Conservation (phyloP, 2,113 vertebrate species). For the Gavialis gangeticus region DNA sequence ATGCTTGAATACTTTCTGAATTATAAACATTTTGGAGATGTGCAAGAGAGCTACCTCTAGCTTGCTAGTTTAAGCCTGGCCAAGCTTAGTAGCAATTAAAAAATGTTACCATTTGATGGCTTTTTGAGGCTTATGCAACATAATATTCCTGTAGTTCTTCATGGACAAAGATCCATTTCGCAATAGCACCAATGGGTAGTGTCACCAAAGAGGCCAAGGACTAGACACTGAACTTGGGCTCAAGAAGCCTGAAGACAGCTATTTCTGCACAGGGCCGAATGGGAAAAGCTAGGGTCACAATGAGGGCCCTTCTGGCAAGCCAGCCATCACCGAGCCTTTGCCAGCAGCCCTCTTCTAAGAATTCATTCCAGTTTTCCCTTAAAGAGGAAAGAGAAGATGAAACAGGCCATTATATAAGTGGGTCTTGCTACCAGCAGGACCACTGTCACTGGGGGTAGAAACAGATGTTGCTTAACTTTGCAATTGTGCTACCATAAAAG, state of each 20-base stretch:
- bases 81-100: not conserved
- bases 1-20: not conserved
- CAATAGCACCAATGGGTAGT: not conserved
- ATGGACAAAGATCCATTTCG: not conserved
- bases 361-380: accelerated
- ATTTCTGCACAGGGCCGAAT: not conserved
- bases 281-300: not conserved
- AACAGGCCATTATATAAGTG: no score
- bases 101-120: not conserved
- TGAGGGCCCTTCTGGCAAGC: not conserved
- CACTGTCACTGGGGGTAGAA: no score
- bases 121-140: not conserved
- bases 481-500: no score
- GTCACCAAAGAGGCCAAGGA: not conserved
- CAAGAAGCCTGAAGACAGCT: accelerated
- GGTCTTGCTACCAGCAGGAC: no score
- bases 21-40: not conserved
- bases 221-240: not conserved
- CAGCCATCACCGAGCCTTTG: not conserved
- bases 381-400: no score
- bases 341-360: not conserved
- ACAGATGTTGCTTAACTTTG: no score
- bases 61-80: not conserved
- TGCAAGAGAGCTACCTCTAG: not conserved
- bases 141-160: not conserved